phyloP scores from a whole-genome alignment of 2,797 vertebrate genomes.

The Picus viridis region DNA sequence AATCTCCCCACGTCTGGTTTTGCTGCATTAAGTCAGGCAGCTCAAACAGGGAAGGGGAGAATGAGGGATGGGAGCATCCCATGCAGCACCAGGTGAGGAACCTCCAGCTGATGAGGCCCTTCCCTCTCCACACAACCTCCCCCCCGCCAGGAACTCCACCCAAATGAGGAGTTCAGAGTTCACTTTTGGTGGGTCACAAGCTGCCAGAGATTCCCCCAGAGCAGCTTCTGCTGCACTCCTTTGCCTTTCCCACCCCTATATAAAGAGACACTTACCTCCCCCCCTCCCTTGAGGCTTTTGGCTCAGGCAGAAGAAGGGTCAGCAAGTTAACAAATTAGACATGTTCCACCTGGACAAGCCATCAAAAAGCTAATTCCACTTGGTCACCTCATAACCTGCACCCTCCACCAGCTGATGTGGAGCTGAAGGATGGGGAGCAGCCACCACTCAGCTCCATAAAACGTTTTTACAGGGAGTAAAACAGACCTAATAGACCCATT shows the following conservation, averaged over 20 bases:
- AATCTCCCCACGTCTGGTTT: too few relatives aligned
- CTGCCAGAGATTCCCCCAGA: slow-evolving; percentile 16
- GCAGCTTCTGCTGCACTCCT: slow-evolving; percentile 1
- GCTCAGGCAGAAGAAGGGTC: slow-evolving; percentile 14
- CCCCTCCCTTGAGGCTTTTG: background rate
- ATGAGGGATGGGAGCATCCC: background rate
- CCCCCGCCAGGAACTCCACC: too few relatives aligned
- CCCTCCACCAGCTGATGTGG: background rate
- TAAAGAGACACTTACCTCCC: too few relatives aligned
- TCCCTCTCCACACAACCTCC: too few relatives aligned
- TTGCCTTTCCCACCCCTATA: slow-evolving; percentile 8
- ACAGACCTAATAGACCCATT: slow-evolving; percentile 70
- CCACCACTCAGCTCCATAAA: slow-evolving; percentile 44
- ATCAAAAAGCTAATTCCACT: slow-evolving; percentile 63
- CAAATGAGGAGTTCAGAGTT: too few relatives aligned
- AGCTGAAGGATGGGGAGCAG: slow-evolving; percentile 61
- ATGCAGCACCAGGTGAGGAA: too few relatives aligned
- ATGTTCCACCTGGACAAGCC: slow-evolving; percentile 50
- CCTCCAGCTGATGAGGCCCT: too few relatives aligned
- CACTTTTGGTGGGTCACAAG: background rate
- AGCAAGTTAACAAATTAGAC: slow-evolving; percentile 67
- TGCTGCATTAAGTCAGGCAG: too few relatives aligned
- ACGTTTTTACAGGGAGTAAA: slow-evolving; percentile 57
- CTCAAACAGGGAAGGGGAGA: background rate
- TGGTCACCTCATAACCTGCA: background rate